phyloP scores from a whole-genome alignment of 2,797 vertebrate genomes.

The Gymnothorax javanicus region DNA sequence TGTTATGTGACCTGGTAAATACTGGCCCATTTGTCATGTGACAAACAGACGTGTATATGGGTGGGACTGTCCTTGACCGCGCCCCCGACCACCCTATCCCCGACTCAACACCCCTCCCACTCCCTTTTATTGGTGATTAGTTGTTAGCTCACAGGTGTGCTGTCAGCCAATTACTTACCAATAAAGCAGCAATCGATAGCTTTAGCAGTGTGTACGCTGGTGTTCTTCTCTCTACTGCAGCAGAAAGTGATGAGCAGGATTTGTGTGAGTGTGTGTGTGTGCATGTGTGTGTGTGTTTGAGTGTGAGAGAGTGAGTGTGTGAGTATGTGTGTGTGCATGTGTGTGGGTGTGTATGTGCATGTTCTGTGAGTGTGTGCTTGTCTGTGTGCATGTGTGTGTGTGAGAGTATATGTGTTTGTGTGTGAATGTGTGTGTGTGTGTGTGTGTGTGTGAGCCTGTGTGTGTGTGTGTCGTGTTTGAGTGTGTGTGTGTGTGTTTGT shows the following conservation, averaged over 20 bases:
- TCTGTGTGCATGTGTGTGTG: background rate
- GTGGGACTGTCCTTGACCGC: background rate
- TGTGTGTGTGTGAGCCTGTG: slow-evolving; percentile 24
- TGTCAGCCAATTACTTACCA: slow-evolving; percentile 43
- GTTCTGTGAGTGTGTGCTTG: no score
- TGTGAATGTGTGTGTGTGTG: slow-evolving; percentile 24
- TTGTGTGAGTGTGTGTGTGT: background rate
- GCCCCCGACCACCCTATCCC: background rate
- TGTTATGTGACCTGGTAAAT: background rate
- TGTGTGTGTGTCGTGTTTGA: slow-evolving; percentile 20
- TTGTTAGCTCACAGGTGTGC: slow-evolving; percentile 60
- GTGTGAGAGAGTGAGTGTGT: background rate
- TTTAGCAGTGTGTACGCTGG: slow-evolving; percentile 76
- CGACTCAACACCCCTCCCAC: background rate
- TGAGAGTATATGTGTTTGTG: slow-evolving; percentile 21
- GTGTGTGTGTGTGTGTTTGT: slow-evolving; percentile 20
- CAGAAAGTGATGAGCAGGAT: slow-evolving; percentile 35
- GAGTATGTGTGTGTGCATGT: background rate
- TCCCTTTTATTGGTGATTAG: slow-evolving; percentile 58
- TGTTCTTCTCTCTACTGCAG: slow-evolving; percentile 66
- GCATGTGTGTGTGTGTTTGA: background rate
- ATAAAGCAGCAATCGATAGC: slow-evolving; percentile 66
- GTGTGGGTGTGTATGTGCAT: background rate
- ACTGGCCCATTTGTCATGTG: background rate
- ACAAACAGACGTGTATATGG: background rate